Evolutionary conservation across 2,888 invertebrate genomes (phyloP), one percentile per base, ranked within the genome.

Genomic region (Leucozona laternaria): DNA sequence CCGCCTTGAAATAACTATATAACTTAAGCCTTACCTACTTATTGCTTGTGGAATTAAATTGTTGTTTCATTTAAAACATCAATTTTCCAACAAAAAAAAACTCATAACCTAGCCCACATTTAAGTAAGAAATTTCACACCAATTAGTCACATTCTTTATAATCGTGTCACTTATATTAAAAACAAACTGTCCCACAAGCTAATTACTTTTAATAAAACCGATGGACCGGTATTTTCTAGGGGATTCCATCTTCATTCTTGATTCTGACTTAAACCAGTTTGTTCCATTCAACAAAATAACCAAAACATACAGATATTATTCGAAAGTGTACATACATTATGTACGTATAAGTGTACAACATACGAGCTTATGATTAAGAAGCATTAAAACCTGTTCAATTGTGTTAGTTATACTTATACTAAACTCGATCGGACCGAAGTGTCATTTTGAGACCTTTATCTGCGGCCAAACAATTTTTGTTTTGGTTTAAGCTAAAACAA

Each of bases 191-290:
- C 31, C 45, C 13, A 50, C n/a, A 68, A 31, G 15, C 50, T 50
- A 68, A 68, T 53, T 37, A 68, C 37, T 68, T 40, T 53, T 22
- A 37, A 66, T 22, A n/a, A 68, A 76, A 57, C n/a, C 11, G 34
- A 53, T 58, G 20, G 48, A 71, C 84, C 76, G 68, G 80, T 80
- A 72, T 80, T 73, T 50, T 77, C 66, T 48, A 77, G 84, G 84
- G 60, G 55, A 80, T 68, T 85, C 80, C 72, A 77, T 62, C 31
- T 31, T 17, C 17, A 50, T 40, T 40, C 50, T 28, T 22, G 28
- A 60, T 73, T 72, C 80, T 77, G 48, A 60, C 11, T 60, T 13
- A 70, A 85, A 80, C 80, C 60, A 80, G 85, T 80, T 80, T 34
- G 53, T 62, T 71, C 25, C 43, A 64, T 50, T 31, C 20, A 57